Evolutionary conservation across 2,888 invertebrate species (phyloP).

Genomic region (Cyrtodaria siliqua): DNA sequence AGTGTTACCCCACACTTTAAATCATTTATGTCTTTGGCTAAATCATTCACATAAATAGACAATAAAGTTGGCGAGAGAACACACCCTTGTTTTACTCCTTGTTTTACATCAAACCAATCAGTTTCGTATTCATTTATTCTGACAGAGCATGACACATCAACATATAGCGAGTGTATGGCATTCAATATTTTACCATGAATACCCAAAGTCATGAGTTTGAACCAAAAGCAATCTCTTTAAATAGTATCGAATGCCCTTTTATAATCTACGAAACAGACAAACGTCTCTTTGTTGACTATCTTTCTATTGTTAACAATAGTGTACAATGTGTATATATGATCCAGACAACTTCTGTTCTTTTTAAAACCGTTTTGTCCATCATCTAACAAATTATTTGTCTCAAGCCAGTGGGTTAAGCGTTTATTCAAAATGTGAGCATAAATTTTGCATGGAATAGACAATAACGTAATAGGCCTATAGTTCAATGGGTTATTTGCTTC

Average conservation of each 20-base stretch:
- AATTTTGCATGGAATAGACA: slow-evolving; percentile 23
- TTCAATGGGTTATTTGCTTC: slow-evolving; percentile 20
- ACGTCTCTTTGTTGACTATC: slow-evolving; percentile 10
- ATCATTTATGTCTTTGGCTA: slow-evolving; percentile 17
- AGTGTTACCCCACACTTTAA: slow-evolving; percentile 17
- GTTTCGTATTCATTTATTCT: slow-evolving; percentile 19
- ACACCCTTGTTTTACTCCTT: slow-evolving; percentile 47
- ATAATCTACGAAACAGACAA: slow-evolving; percentile 30
- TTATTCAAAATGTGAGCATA: slow-evolving; percentile 26
- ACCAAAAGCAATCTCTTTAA: slow-evolving; percentile 27
- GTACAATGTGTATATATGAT: slow-evolving; percentile 29
- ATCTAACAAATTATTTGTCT: slow-evolving; percentile 12
- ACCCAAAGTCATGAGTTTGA: slow-evolving; percentile 14
- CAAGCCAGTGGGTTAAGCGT: slow-evolving; percentile 16
- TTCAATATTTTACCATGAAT: slow-evolving; percentile 33
- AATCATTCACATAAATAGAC: slow-evolving; percentile 37
- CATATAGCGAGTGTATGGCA: slow-evolving; percentile 36
- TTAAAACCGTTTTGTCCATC: slow-evolving; percentile 50
- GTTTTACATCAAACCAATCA: slow-evolving; percentile 21
- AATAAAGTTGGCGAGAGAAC: slow-evolving; percentile 31
- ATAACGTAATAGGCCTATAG: slow-evolving; percentile 28
- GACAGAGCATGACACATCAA: slow-evolving; percentile 2
- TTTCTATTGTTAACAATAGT: slow-evolving; percentile 29
- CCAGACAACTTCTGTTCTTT: slow-evolving; percentile 23
- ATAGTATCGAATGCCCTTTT: slow-evolving; percentile 47